Evolutionary conservation across 2,797 vertebrate genomes (phyloP), one percentile per base, ranked within the genome.

Genomic region (Clarias pachynema): DNA sequence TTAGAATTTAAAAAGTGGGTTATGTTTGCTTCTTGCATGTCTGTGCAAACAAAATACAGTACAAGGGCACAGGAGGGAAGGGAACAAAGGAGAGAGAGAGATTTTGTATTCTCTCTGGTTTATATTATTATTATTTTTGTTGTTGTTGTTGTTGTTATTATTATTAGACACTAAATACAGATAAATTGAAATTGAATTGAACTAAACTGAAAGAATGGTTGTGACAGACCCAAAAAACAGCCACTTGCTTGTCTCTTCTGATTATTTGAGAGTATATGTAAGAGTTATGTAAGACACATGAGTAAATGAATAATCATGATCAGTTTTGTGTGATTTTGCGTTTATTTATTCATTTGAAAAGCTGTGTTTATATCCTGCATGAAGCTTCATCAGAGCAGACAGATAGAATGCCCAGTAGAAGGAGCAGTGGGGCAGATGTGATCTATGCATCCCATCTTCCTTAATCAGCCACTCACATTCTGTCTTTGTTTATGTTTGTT

Each of bases 231-330:
- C 44, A 34, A 34, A 57, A 44, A 44, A 79, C 59, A 1, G 18
- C n/a, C 20, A 2, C 68, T 37, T 82, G 59, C 22, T 6, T 56
- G 9, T 60, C 53, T 84, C 40, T 57, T 56, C 34, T 83, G 82
- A 75, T 77, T 81, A 22, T 68, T 70, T 31, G 68, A 57, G 44
- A 62, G 53, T 66, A 84, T 44, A 10, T 44, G 44, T 44, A 44
- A 10, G 44, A 44, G 44, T 88, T 90, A 86, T 59, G 79, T 88
- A 87, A 87, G 81, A 83, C 74, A 73, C 81, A 85, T 44, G 75
- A 82, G 57, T 87, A 56, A 80, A 89, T 89, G 10, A 87, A 89
- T 87, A 90, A 88, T 89, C 56, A 88, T 86, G 81, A 53, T 85
- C 86, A 81, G 80, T 86, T 88, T 88, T 87, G 80, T 86, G 72